Evolutionary conservation across 2,113 vertebrate genomes (phyloP).

Genomic region (Aix galericulata): DNA sequence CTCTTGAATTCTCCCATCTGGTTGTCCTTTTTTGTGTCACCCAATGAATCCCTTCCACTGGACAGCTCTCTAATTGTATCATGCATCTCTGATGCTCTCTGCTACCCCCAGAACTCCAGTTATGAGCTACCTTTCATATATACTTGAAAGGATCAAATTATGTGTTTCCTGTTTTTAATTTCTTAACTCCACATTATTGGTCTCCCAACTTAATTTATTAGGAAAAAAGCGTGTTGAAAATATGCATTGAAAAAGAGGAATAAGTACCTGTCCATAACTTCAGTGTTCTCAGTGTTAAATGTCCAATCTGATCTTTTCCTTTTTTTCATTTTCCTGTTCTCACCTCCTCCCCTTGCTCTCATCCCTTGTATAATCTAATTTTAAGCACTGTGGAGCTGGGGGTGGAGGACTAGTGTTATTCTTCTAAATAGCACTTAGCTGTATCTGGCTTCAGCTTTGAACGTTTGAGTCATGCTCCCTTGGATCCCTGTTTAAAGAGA

Average conservation of each 20-base stretch:
- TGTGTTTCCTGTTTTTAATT: not conserved
- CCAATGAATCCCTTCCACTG: not conserved
- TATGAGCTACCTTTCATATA: not conserved
- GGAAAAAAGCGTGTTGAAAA: not conserved
- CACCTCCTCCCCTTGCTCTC: not conserved
- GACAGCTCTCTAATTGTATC: not conserved
- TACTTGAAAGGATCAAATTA: not conserved
- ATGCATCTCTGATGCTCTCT: not conserved
- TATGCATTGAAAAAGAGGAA: not conserved
- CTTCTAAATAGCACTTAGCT: not conserved
- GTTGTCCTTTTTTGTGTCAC: not conserved
- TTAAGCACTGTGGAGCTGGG: not conserved
- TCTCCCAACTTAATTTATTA: not conserved
- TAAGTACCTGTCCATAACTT: not conserved
- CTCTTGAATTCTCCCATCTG: not conserved
- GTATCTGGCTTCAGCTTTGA: not conserved
- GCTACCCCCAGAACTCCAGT: fast-evolving
- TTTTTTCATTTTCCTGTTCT: not conserved
- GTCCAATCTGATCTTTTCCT: not conserved
- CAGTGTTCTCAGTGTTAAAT: not conserved
- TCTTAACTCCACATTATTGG: not conserved
- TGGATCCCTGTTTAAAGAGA: not conserved
- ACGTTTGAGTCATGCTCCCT: not conserved
- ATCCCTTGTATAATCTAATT: not conserved
- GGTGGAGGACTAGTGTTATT: not conserved